A percentile compares a stretch with the other conserved stretches of the same genome.
phyloP scores from a whole-genome alignment of 2,888 invertebrate species.

The Thecophora atra region DNA sequence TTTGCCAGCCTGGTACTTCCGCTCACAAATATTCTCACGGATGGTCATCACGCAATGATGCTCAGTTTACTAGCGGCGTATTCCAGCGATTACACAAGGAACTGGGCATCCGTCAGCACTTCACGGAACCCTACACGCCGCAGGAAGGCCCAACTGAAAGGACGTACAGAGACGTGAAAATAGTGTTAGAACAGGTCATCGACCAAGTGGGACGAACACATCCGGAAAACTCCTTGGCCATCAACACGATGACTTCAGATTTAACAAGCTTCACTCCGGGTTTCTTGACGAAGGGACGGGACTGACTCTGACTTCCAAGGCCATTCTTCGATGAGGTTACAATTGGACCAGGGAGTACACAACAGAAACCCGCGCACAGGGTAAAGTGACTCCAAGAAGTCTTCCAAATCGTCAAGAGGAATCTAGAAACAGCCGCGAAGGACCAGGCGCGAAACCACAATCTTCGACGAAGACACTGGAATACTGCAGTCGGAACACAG shows the following conservation, averaged over 20 bases:
- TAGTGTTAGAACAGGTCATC: neutral
- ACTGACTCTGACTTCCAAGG: neutral
- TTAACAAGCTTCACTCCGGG: neutral
- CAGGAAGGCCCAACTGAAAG: neutral
- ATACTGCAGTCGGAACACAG: neutral
- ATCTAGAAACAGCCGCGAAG: neutral
- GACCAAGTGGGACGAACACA: neutral
- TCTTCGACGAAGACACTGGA: slow-evolving; percentile 20
- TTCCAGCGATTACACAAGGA: too few relatives aligned
- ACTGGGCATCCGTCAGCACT: neutral
- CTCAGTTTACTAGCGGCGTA: too few relatives aligned
- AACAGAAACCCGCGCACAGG: neutral
- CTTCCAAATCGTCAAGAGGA: neutral
- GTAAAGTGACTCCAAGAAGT: too few relatives aligned
- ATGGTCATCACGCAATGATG: too few relatives aligned
- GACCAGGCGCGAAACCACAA: neutral
- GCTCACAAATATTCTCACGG: too few relatives aligned
- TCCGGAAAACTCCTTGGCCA: too few relatives aligned
- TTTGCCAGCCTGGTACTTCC: too few relatives aligned
- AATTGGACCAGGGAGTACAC: neutral
- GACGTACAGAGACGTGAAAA: neutral
- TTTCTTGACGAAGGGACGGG: neutral
- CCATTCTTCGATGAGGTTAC: neutral
- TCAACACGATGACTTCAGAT: neutral
- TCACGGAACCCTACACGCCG: neutral